phyloP scores from a whole-genome alignment of 2,113 vertebrate species.

The Chascanopsetta lugubris region DNA sequence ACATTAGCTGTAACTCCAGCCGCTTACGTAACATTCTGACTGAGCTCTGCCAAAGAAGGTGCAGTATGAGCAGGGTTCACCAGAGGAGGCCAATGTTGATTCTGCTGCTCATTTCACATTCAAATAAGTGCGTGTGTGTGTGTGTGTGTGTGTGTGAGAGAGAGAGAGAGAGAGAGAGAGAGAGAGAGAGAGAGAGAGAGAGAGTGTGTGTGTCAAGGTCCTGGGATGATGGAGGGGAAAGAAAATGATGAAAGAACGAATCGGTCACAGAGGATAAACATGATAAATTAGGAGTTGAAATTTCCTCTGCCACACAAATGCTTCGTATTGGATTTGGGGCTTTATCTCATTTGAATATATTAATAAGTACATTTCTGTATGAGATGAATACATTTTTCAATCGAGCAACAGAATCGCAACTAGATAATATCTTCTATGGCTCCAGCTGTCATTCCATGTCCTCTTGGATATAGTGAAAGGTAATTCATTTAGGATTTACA shows the following conservation, averaged over 20 bases:
- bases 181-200: no score
- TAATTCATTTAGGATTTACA: conserved; percentile 40
- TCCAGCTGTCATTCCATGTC: conserved; percentile 7
- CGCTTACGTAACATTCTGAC: conserved; percentile 16
- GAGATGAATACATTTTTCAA: no score
- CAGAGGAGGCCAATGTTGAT: not conserved
- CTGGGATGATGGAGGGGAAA: not conserved
- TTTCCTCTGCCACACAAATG: not conserved
- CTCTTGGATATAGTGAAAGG: not conserved
- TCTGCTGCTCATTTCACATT: not conserved
- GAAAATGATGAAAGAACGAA: not conserved
- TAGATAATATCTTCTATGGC: not conserved
- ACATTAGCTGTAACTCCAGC: conserved; percentile 11
- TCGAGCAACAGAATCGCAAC: not conserved
- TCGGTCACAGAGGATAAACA: not conserved
- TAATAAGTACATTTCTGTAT: no score
- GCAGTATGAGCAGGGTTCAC: not conserved
- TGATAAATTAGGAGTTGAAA: no score
- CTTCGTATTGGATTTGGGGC: not conserved
- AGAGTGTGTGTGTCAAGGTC: not conserved
- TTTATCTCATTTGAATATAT: not conserved
- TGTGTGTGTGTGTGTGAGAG: no score
- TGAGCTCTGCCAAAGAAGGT: conserved; percentile 1
- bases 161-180: no score
- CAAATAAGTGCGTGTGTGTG: no score